Evolutionary conservation across 2,888 invertebrate species (phyloP).

Genomic region (Drosophila paucipuncta): DNA sequence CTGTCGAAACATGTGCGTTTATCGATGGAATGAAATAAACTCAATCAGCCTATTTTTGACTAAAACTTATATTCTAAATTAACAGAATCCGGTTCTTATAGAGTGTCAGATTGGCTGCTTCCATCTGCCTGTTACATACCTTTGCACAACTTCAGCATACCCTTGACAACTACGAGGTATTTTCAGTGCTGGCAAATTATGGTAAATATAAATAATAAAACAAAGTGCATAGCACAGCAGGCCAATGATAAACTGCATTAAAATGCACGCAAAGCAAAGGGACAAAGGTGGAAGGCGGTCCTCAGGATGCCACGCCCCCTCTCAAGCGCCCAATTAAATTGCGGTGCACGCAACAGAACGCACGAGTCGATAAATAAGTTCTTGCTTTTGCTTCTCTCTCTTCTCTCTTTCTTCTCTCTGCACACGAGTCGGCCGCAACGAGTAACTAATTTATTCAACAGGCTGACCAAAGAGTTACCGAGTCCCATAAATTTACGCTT

Average conservation of each 20-base stretch:
- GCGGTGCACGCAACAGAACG: constrained; percentile 78
- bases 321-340: constrained; percentile 64
- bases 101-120: background rate
- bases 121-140: background rate
- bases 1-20: background rate
- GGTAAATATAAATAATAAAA: constrained; percentile 80
- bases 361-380: constrained; percentile 77
- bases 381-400: constrained; percentile 12
- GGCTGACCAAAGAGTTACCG: constrained; percentile 25
- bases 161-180: background rate
- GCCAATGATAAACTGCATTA: constrained; percentile 77
- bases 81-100: background rate
- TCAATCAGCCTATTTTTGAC: background rate
- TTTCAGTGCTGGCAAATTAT: constrained; percentile 62
- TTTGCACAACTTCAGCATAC: background rate
- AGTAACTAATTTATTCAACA: constrained; percentile 72
- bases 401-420: constrained; percentile 35
- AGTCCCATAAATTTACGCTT: constrained; percentile 39
- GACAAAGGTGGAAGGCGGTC: constrained; percentile 7
- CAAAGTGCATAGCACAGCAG: constrained; percentile 66
- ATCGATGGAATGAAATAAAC: background rate
- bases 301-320: constrained; percentile 57
- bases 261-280: constrained; percentile 65
- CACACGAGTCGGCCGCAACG: constrained; percentile 21
- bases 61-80: background rate